Evolutionary conservation across 1,140 invertebrate species (phyloP).

Genomic region (Euschistus heros): DNA sequence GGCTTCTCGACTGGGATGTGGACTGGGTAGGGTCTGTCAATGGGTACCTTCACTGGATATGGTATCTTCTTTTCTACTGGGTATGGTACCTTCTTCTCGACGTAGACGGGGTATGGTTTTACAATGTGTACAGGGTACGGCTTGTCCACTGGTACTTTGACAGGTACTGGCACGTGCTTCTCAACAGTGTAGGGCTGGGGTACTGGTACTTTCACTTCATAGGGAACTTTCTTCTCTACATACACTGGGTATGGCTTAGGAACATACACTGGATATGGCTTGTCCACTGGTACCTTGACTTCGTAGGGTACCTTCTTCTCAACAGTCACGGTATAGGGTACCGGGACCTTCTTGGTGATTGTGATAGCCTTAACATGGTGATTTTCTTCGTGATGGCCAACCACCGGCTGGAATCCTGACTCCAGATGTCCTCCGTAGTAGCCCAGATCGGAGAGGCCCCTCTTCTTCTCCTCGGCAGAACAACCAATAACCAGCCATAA

Average conservation of each 20-base stretch:
- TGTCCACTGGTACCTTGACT: slow-evolving; percentile 46
- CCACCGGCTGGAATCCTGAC: slow-evolving; percentile 19
- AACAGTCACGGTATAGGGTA: slow-evolving; percentile 21
- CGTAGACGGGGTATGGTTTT: slow-evolving; percentile 44
- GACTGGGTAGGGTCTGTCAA: slow-evolving; percentile 20
- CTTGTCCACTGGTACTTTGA: slow-evolving; percentile 43
- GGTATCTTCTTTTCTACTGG: slow-evolving; percentile 51
- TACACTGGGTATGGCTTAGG: slow-evolving; percentile 24
- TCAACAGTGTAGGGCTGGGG: slow-evolving; percentile 42
- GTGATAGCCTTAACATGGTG: slow-evolving; percentile 50
- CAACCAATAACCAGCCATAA: too few species aligned
- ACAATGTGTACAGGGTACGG: slow-evolving; percentile 41
- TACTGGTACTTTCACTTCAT: slow-evolving; percentile 33
- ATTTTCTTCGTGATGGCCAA: not conserved
- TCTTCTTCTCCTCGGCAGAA: too few species aligned
- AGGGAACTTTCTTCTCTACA: slow-evolving; percentile 37
- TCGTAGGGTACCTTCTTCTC: slow-evolving; percentile 30
- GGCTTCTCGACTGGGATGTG: slow-evolving; percentile 24
- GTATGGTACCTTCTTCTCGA: slow-evolving; percentile 45
- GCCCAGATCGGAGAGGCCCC: too few species aligned
- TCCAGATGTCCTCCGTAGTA: not conserved
- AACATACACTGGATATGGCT: slow-evolving; percentile 46
- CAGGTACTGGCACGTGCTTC: slow-evolving; percentile 45
- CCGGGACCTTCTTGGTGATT: slow-evolving; percentile 46
- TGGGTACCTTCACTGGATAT: slow-evolving; percentile 39